phyloP scores from a whole-genome alignment of 2,888 invertebrate genomes.

The Chrysodeixis includens region DNA sequence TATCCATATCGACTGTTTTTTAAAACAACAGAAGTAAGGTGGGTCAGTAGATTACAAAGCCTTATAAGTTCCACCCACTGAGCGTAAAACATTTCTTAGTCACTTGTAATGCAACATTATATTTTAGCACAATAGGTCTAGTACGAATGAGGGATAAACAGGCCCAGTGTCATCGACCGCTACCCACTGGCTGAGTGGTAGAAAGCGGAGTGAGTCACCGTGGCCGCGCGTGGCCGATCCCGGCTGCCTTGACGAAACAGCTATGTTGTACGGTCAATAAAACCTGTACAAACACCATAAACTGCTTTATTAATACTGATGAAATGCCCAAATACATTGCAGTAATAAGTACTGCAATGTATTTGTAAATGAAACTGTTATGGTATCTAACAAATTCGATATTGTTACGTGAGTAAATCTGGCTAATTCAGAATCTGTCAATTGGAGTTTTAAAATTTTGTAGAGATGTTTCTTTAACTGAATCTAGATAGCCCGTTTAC shows the following conservation, averaged over 20 bases:
- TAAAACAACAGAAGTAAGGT: background rate
- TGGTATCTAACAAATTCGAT: background rate
- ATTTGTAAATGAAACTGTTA: background rate
- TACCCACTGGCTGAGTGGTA: slow-evolving; percentile 60
- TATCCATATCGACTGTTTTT: background rate
- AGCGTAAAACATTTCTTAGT: slow-evolving; percentile 34
- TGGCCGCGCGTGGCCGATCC: slow-evolving; percentile 60
- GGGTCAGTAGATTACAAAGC: background rate
- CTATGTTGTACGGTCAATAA: slow-evolving; percentile 13
- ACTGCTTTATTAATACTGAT: slow-evolving; percentile 2
- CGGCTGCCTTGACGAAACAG: slow-evolving; percentile 65
- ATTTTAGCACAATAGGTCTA: slow-evolving; percentile 58
- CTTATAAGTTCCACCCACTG: slow-evolving; percentile 20
- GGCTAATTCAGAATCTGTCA: no score
- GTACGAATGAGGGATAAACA: slow-evolving; percentile 54
- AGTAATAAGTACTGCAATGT: background rate
- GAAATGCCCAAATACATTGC: background rate
- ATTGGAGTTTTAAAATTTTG: no score
- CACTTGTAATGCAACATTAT: slow-evolving; percentile 38
- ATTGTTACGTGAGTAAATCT: no score
- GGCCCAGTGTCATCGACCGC: slow-evolving; percentile 65
- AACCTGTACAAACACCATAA: slow-evolving; percentile 2
- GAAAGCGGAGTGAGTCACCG: slow-evolving; percentile 73
- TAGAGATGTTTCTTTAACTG: no score
- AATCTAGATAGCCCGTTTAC: no score